These are phyloP conservation scores for Danio kyathit DNA, from an alignment of 2,797 vertebrate species.

Conservation along the genomic window DNA sequence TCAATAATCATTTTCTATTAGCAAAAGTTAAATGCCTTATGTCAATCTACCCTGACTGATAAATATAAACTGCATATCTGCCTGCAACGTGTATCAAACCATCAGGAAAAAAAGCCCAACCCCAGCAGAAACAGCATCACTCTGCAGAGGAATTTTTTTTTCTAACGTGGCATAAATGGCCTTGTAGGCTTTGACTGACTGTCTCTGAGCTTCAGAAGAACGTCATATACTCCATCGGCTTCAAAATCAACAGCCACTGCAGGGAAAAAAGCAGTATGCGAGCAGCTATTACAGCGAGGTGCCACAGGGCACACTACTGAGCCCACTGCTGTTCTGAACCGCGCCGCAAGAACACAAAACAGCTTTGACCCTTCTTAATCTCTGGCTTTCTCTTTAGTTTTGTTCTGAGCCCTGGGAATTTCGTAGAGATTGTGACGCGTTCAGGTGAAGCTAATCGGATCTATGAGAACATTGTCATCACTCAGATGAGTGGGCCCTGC, in stretches of 20 bases:
- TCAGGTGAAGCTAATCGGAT: conserved; percentile 63
- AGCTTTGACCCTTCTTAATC: conserved; percentile 40
- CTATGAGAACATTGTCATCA: conserved; percentile 58
- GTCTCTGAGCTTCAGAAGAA: conserved; percentile 56
- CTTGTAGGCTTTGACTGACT: conserved; percentile 59
- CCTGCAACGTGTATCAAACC: conserved; percentile 45
- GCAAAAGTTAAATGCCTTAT: conserved; percentile 25
- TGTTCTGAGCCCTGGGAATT: conserved; percentile 59
- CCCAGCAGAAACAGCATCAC: conserved; percentile 43
- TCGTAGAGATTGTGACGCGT: conserved; percentile 54
- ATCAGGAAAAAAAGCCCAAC: conserved; percentile 50
- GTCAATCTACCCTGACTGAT: conserved; percentile 40
- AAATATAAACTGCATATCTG: conserved; percentile 39
- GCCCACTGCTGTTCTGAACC: conserved; percentile 45
- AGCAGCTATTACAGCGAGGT: conserved; percentile 49
- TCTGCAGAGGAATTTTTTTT: conserved; percentile 52
- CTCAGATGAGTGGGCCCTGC: conserved; percentile 57
- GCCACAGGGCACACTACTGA: conserved; percentile 56
- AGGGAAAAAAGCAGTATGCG: conserved; percentile 50
- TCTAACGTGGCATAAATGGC: conserved; percentile 50
- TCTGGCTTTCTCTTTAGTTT: conserved; percentile 59
- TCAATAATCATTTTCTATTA: conserved; percentile 13
- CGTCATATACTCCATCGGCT: conserved; percentile 53
- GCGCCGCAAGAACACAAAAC: conserved; percentile 43
- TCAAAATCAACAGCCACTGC: conserved; percentile 55